Percentiles rank a stretch among this genome's conserved stretches.
Conservation (phyloP, 2,888 invertebrate genomes). For the Xylota segnis region DNA sequence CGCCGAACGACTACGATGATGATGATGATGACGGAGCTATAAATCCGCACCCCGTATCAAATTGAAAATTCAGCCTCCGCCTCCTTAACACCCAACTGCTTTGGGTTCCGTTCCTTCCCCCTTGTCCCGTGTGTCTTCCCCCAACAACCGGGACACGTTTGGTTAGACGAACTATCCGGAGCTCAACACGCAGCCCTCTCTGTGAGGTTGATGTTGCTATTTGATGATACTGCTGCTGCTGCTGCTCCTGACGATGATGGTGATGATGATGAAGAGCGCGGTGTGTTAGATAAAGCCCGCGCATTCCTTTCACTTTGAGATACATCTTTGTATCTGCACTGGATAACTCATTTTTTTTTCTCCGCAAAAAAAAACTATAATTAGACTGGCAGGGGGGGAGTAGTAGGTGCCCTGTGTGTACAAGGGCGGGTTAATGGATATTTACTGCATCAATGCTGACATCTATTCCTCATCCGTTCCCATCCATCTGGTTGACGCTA, state of each 20-base stretch:
- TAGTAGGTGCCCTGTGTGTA: not conserved
- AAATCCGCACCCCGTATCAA: slow-evolving; percentile 74
- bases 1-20: slow-evolving; percentile 73
- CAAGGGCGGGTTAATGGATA: slow-evolving; percentile 52
- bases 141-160: not conserved
- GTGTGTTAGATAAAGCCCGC: slow-evolving; percentile 62
- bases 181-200: slow-evolving; percentile 41
- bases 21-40: slow-evolving; percentile 72
- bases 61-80: slow-evolving; percentile 66
- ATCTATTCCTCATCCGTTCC: slow-evolving; percentile 53
- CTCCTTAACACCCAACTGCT: slow-evolving; percentile 23
- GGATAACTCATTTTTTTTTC: slow-evolving; percentile 66
- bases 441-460: slow-evolving; percentile 67
- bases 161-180: slow-evolving; percentile 29
- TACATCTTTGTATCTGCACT: slow-evolving; percentile 22
- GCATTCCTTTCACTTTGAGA: slow-evolving; percentile 65
- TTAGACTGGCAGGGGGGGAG: slow-evolving; percentile 40
- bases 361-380: slow-evolving; percentile 66
- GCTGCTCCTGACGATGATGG: slow-evolving; percentile 26
- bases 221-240: not conserved
- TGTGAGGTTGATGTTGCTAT: slow-evolving; percentile 9
- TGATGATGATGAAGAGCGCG: slow-evolving; percentile 42
- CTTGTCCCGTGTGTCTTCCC: not conserved
- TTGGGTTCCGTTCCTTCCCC: not conserved
- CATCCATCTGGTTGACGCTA: slow-evolving; percentile 42